Base-by-base conservation (phyloP, 2,888 invertebrate species). In the Rhabditoides inermis region DNA sequence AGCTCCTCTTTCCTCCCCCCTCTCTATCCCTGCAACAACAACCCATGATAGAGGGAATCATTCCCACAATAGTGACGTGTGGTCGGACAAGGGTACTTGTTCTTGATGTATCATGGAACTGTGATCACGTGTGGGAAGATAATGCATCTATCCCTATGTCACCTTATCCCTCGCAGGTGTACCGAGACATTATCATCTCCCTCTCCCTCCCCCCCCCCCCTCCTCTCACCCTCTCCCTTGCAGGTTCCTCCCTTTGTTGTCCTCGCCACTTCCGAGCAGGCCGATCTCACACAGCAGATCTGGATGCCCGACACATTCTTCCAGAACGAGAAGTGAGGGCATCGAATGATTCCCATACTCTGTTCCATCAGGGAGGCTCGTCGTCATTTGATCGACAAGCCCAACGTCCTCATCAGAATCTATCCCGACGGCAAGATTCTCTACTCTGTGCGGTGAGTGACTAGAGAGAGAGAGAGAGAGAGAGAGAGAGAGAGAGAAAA, bases 351-450 rank as follows among this genome's bases (percentile, higher is more conserved):
- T 25, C 23, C 15, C 6, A 44, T 23, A 44, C 5, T 28, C 30
- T 40, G 40, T 42, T 42, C 44, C 50, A 61, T 42, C 52, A 68
- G 65, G 79, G 89, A 90, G 77, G 92, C 92, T 49, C 90, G 91
- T 77, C 76, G 79, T 25, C 78, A 78, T 69, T 64, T 77, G 25
- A 76, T 77, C 53, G 70, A 70, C 52, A 74, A 73, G 60, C 76
- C 77, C 4, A 78, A 94, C 79, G 90, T 92, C 66, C 90, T 94
- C 83, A 89, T 94, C 77, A 83, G 92, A 68, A 91, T 94, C 78
- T 90, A 90, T 80, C 61, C 65, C 39, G 60, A 66, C 51, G 68
- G 66, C 20, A 53, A 58, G 28, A 66, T 66, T 49, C 46, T 68
- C 23, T 69, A 70, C 59, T 58, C 56, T 22, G 68, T 66, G 6